These are phyloP conservation scores for Emydura subglobosa DNA, from an alignment of 2,113 vertebrate species.

Conservation along the genomic window DNA sequence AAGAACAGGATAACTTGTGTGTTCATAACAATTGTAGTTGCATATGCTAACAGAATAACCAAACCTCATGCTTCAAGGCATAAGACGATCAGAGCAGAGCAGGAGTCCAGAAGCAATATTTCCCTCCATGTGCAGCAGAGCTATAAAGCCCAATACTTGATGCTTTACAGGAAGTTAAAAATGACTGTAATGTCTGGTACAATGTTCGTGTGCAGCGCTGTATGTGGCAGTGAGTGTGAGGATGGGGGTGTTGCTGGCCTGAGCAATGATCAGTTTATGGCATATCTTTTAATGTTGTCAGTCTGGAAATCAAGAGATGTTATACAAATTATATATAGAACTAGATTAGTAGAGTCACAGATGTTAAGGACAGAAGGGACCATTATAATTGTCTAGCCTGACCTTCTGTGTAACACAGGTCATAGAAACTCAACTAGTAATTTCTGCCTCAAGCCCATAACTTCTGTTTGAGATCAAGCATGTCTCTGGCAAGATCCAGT, in stretches of 20 bases:
- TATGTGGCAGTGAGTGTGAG: rapidly evolving
- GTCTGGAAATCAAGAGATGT: background rate
- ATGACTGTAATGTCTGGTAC: background rate
- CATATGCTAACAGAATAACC: background rate
- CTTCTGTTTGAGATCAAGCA: background rate
- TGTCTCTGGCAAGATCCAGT: background rate
- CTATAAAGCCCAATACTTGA: background rate
- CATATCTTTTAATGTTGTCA: background rate
- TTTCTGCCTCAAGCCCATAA: background rate
- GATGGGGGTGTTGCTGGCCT: background rate
- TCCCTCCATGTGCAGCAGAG: rapidly evolving
- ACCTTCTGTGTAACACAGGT: background rate
- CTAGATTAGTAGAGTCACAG: background rate
- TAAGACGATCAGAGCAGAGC: too few species aligned
- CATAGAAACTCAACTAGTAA: background rate
- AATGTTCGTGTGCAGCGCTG: background rate
- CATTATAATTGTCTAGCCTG: background rate
- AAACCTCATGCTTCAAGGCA: background rate
- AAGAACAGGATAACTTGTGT: background rate
- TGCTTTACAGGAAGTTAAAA: background rate
- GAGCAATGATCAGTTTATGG: background rate
- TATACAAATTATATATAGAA: background rate
- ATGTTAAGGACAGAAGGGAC: background rate
- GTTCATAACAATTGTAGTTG: background rate
- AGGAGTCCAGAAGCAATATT: background rate